Evolutionary conservation across 1,140 invertebrate genomes (phyloP), one percentile per base, ranked within the genome.

Genomic region (Lanistes nyassanus): DNA sequence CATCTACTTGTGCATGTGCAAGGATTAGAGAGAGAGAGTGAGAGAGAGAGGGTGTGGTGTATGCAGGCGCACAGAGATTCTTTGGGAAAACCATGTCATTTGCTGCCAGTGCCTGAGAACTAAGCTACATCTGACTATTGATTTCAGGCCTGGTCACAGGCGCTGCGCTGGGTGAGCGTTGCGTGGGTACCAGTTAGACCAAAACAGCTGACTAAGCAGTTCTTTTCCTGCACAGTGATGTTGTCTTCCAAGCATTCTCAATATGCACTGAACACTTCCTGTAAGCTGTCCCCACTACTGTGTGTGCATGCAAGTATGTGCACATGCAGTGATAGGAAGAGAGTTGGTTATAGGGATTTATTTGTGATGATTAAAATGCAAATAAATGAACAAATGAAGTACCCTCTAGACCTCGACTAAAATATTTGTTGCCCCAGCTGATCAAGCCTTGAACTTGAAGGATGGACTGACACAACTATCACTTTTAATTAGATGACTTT

Each of bases 81-180:
- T 51, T 51, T 42, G 67, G 67, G 67, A 69, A 69, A 69, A 69
- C 67, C 67, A 47, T 69, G 67, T 53, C 67, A 53, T 69, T 69
- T 69, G 39, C 29, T 36, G 62, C 21, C 29, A 23, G 19, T 26
- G 37, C 37, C 23, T 19, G 26, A 31, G 67, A 69, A 53, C 36
- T 29, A 62, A 31, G 69, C 68, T 13, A 65, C 36, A 47, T 26
- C 26, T 26, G 53, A 66, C 37, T 19, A 75, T n/a, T 55, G 47
- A 53, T 37, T 21, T 29, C n/a, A 37, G n/a, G n/a, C n/a, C 69
- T 36, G 56, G 39, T 56, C 42, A 58, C 56, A 29, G 34, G 58
- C 47, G 7, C 64, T 75, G 56, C 36, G 36, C 42, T 56, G 37
- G 4, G 37, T 39, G 42, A 39, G 42, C 62, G 60, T 55, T 47